Evolutionary conservation across 2,113 vertebrate genomes (phyloP).

Genomic region (Myocastor coypus): DNA sequence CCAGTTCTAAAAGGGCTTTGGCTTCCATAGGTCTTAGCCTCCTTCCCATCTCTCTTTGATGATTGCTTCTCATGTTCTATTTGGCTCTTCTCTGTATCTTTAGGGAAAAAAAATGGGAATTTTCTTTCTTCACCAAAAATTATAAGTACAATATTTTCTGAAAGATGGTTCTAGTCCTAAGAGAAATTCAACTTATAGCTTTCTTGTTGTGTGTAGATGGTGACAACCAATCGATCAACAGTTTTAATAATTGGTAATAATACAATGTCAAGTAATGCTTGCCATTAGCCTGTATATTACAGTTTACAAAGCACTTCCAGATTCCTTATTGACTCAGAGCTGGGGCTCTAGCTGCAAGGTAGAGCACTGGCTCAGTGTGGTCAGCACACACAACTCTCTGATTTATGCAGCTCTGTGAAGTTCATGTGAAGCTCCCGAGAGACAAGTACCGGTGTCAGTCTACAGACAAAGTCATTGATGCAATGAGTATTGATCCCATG

Average conservation of each 20-base stretch:
- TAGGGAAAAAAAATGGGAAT: not conserved
- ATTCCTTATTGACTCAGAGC: not conserved
- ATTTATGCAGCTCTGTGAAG: not conserved
- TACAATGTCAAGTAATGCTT: slow-evolving; percentile 1
- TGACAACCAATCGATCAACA: not conserved
- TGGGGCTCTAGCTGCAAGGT: not conserved
- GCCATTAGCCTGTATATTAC: slow-evolving; percentile 36
- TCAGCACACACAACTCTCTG: not conserved
- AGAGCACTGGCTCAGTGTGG: not conserved
- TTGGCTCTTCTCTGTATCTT: not conserved
- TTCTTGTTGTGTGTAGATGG: not conserved
- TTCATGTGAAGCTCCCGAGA: not conserved
- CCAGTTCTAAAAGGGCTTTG: not conserved
- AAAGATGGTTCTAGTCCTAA: slow-evolving; percentile 7
- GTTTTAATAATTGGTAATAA: slow-evolving; percentile 13
- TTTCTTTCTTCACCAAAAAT: not conserved
- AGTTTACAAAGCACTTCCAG: slow-evolving; percentile 39
- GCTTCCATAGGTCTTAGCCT: not conserved
- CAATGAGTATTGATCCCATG: not conserved
- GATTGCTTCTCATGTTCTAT: not conserved
- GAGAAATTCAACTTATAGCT: not conserved
- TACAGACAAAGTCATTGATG: slow-evolving; percentile 17
- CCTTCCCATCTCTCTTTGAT: not conserved
- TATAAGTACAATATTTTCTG: not conserved
- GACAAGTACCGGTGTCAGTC: not conserved